Percentiles rank a stretch among this genome's conserved stretches.
Conservation (phyloP, 2,113 vertebrate genomes). For the Oriolus oriolus region DNA sequence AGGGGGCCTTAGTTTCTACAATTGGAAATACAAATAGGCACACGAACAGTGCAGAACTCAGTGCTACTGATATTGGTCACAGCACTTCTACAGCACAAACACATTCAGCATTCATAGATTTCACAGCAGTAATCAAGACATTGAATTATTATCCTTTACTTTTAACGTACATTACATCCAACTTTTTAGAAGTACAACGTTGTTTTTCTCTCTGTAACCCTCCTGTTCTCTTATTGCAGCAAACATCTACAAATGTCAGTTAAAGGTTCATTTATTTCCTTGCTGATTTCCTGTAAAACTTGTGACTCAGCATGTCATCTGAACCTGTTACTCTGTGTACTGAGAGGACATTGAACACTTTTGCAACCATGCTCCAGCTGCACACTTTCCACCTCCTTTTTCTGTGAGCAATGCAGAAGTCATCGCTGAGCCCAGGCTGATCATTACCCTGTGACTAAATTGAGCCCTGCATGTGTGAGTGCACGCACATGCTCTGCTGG, state of each 20-base stretch:
- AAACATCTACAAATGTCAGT: background rate
- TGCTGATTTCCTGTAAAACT: slow-evolving; percentile 26
- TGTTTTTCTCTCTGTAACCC: background rate
- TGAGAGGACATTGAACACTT: background rate
- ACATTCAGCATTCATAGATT: background rate
- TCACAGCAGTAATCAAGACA: background rate
- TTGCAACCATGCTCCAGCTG: background rate
- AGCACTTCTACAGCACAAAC: background rate
- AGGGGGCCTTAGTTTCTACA: background rate
- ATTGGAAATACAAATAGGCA: background rate
- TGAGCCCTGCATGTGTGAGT: background rate
- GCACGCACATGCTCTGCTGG: background rate
- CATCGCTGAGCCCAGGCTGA: background rate
- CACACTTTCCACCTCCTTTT: background rate
- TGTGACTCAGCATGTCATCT: slow-evolving; percentile 25
- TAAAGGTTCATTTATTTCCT: slow-evolving; percentile 48
- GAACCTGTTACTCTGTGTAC: slow-evolving; percentile 14
- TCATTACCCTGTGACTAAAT: background rate
- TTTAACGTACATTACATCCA: background rate
- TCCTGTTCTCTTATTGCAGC: background rate
- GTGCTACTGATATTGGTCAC: background rate
- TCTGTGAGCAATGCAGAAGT: background rate
- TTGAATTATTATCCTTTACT: background rate
- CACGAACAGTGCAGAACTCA: background rate
- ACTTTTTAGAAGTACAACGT: background rate